Evolutionary conservation across 1,140 invertebrate species (phyloP), one percentile per base, ranked within the genome.

Genomic region (Drosophila willistoni): DNA sequence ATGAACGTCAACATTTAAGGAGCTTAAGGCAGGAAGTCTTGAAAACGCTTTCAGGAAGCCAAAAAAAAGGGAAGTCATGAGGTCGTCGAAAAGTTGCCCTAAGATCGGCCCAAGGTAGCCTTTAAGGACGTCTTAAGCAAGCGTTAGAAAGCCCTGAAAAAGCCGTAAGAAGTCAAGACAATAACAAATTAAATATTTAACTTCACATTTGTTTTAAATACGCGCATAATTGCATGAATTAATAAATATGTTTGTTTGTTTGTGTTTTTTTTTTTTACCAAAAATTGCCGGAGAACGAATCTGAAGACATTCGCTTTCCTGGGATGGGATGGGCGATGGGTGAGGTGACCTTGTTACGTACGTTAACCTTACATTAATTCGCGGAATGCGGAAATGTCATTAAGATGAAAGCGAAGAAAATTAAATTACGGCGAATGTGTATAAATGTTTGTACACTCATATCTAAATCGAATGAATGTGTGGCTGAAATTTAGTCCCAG

Each of bases 211-310:
- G 39, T 72, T 64, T 72, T 67, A 69, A 71, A 71, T 62, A 70
- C 51, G 44, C 73, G 64, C 59, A 64, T 34, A 79, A 59, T 65
- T 62, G 69, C 66, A 80, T 84, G 60, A 80, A 84, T 80, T 80
- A 79, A 61, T 77, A 79, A 79, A 55, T 47, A 19, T 47, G n/a
- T 44, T 22, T 63, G 42, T 36, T 69, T 71, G 33, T 14, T 39
- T 44, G 17, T 63, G 42, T 36, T 69, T 71, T 25, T 14, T 39
- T 19, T 29, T 29, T 29, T 29, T 7, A 7, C 42, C 62, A 68
- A 65, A 55, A 77, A 67, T 64, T 55, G 22, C 51, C 22, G 34
- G 7, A 55, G 41, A 61, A 7, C 6, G 14, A 44, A 44, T 14
- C n/a, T 44, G 14, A 44, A 44, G n/a, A 3, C 42, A 7, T 14